Conservation (phyloP, 2,797 vertebrate species). For the Acanthopagrus latus region DNA sequence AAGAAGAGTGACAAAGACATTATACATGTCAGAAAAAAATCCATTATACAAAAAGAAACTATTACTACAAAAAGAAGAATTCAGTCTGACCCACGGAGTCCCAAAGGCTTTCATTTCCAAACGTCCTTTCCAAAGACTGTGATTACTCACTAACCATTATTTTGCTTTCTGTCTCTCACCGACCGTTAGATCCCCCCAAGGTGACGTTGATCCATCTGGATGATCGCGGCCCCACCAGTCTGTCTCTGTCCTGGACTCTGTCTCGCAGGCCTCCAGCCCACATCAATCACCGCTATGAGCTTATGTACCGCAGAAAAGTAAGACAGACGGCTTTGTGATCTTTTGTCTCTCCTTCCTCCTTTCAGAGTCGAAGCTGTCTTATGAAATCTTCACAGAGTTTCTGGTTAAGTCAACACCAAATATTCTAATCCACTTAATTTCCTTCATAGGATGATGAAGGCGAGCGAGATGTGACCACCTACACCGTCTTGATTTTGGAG, state of each 20-base stretch:
- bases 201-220: conserved; percentile 92
- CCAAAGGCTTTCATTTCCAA: conserved; percentile 62
- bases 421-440: conserved; percentile 10
- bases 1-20: neutral
- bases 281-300: conserved; percentile 92
- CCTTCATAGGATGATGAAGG: conserved; percentile 74
- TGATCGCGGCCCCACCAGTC: conserved; percentile 86
- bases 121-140: conserved; percentile 52
- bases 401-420: neutral
- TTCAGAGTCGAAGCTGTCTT: conserved; percentile 2
- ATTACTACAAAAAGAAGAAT: conserved; percentile 51
- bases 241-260: conserved; percentile 92
- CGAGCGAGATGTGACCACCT: conserved; percentile 91
- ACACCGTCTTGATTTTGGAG: conserved; percentile 92
- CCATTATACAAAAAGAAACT: conserved; percentile 12
- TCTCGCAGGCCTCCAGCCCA: conserved; percentile 88
- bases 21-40: conserved; percentile 33
- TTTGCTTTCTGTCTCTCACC: conserved; percentile 63
- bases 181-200: conserved; percentile 90
- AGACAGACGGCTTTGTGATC: conserved; percentile 28
- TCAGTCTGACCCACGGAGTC: conserved; percentile 54
- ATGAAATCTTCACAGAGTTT: neutral
- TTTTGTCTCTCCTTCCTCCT: conserved; percentile 4
- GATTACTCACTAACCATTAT: conserved; percentile 74
- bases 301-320: conserved; percentile 97